Base-by-base conservation (phyloP, 2,888 invertebrate species). In the Homarus gammarus region DNA sequence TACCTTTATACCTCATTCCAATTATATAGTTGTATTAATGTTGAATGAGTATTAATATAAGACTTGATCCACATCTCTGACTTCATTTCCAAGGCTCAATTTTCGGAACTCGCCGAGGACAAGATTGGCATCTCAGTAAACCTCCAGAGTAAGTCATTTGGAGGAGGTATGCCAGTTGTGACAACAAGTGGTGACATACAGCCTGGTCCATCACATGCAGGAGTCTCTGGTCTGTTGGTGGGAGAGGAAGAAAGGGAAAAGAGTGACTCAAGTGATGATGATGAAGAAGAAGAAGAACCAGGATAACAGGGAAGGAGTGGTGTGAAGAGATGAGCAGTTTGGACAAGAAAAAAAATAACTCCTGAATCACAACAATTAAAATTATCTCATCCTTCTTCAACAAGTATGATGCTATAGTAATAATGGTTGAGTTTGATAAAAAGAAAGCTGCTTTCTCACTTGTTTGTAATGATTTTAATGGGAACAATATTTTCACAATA, bases 101-200 rank as follows among this genome's bases (percentile, higher is more conserved):
- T 89, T 64, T 89, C 89, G 56, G 89, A 89, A 56, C 61, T 89
- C 22, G 84, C 73, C 5, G 72, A 72, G 68, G 89, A 89, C 22
- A 89, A 81, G 64, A 89, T 89, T 64, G 89, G 89, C 12, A 68
- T 84, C 31, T 78, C 89, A 2, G 89, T 89, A 3, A 84, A 89
- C 79, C 84, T 89, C 36, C 89, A 89, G 61, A 68, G 84, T 72
- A 89, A 89, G 64, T 89, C 89, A 12, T 89, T 89, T 73, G 84
- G 89, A n/a, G 79, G 79, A 6, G 68, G 56, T 33, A 18, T 75
- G 15, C 84, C 89, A 1, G 51, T 64, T 27, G 64, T 88, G 18
- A 70, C 88, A 40, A 88, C 83, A 77, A 15, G 64, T 15, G 70
- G 44, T 73, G 83, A 77, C 49, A 22, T 78, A 22, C 83, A 83